Base-by-base conservation (phyloP, 1,140 invertebrate genomes). In the Cherax quadricarinatus region DNA sequence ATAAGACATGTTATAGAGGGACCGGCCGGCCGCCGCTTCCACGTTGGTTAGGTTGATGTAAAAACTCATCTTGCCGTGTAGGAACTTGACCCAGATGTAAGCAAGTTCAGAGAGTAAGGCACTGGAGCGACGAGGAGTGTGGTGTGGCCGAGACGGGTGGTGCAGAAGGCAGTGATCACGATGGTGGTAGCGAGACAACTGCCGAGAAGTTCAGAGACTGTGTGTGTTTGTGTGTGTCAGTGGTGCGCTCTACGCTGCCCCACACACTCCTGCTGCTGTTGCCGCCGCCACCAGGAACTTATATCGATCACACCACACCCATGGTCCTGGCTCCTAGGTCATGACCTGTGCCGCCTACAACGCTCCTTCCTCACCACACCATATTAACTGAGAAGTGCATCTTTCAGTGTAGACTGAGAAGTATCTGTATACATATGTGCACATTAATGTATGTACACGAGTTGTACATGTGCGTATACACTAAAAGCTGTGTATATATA, bases 1-100 rank as follows among this genome's bases (percentile, higher is more conserved):
- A 70, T 91, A 91, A 18, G 90, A 86, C 16, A 91, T 91, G 83
- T 91, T 91, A 75, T 91, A 91, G 57, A 86, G 78, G 14, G 73
- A 66, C 30, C 60, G 70, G 30, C 90, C 90, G 16, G 84, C 90
- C 12, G 90, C 90, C n/a, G 90, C 84, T 84, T 86, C 84, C 16
- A 91, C 90, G 79, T 86, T 81, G 41, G 90, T 91, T 41, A 91
- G 41, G 60, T 91, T 91, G 78, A 91, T 86, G 84, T 62, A 80
- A 66, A 83, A 91, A 79, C 84, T 91, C 90, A 88, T 88, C 12
- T 88, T 81, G 3, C 53, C 14, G 21, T 4, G 24, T 48, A 18
- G 4, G 51, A 60, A 41, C 21, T 49, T 24, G 49, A 79, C 21
- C 4, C 41, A 51, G 48, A 81, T 51, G 21, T 49, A 81, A 24